Percentiles rank a stretch among this genome's conserved stretches.
Evolutionary conservation across 2,888 invertebrate genomes (phyloP).

Genomic region (Hylaea fasciaria): DNA sequence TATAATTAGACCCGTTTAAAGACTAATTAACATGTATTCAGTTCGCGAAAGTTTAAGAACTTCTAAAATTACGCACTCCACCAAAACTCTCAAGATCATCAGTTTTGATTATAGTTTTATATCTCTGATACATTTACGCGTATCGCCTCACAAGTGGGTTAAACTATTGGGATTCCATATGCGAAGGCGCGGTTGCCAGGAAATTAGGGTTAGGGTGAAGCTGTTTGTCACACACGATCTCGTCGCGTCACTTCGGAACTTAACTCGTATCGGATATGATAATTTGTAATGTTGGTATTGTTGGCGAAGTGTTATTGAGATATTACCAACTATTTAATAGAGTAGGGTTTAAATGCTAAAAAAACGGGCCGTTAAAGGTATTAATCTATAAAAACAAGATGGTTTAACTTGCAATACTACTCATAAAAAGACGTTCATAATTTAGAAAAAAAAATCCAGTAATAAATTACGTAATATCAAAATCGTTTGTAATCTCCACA

Average conservation of each 20-base stretch:
- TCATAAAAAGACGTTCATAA: too few relatives aligned
- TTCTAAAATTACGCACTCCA: too few relatives aligned
- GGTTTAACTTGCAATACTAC: too few relatives aligned
- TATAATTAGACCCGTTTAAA: too few relatives aligned
- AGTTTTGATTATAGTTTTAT: conserved; percentile 9
- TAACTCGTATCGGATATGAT: conserved; percentile 31
- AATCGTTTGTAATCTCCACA: neutral
- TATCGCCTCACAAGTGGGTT: conserved; percentile 29
- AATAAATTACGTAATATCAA: too few relatives aligned
- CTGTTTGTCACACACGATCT: conserved; percentile 33
- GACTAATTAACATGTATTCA: too few relatives aligned
- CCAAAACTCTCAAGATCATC: too few relatives aligned
- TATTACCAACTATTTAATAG: neutral
- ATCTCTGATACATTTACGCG: conserved; percentile 12
- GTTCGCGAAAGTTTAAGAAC: too few relatives aligned
- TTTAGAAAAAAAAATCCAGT: too few relatives aligned
- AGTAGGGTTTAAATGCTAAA: neutral
- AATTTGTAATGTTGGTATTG: conserved; percentile 30
- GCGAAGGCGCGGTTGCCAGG: conserved; percentile 33
- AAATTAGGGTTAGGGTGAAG: conserved; percentile 40
- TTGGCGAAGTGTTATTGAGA: conserved; percentile 12
- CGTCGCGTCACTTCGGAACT: conserved; percentile 35
- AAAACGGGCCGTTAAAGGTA: too few relatives aligned
- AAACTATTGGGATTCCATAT: conserved; percentile 39
- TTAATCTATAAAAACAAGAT: too few relatives aligned